Percentiles rank a stretch among this genome's conserved stretches.
These are phyloP conservation scores for Drosophila ohnishii DNA, from an alignment of 1,140 invertebrate genomes.

Conservation along the genomic window DNA sequence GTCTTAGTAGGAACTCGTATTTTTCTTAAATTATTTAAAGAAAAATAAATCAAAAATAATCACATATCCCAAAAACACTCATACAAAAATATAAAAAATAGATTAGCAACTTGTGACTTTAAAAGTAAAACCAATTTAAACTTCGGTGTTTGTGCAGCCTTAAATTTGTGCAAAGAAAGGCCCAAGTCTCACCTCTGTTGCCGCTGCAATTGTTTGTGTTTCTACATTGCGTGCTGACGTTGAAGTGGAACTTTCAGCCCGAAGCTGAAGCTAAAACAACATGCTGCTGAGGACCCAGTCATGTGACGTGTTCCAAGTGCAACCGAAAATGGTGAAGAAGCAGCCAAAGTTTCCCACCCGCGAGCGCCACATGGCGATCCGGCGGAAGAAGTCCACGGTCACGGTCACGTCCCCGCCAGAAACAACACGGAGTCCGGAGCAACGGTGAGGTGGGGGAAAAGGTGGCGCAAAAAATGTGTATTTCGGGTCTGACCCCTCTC, in stretches of 20 bases:
- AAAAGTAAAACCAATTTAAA: background rate
- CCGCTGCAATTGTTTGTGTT: conserved; percentile 51
- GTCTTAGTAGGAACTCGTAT: no score
- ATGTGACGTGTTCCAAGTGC: conserved; percentile 83
- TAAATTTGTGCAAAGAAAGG: conserved; percentile 20
- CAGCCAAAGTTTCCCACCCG: conserved; percentile 87
- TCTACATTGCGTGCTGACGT: conserved; percentile 43
- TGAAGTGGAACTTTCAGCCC: conserved; percentile 64
- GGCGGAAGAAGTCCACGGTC: conserved; percentile 83
- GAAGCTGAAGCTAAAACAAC: conserved; percentile 22
- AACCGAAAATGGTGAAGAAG: conserved; percentile 84
- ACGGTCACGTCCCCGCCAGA: conserved; percentile 35
- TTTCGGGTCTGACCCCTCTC: conserved; percentile 22
- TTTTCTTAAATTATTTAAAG: background rate
- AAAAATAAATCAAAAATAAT: background rate
- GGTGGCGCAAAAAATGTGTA: background rate
- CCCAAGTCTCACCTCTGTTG: conserved; percentile 1
- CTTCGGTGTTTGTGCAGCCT: background rate
- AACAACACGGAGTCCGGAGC: conserved; percentile 15
- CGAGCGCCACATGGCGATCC: conserved; percentile 87
- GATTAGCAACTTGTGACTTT: background rate
- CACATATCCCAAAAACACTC: background rate
- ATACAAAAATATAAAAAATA: background rate
- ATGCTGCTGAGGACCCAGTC: conserved; percentile 73
- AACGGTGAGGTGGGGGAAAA: conserved; percentile 42